Base-by-base conservation (phyloP, 2,113 vertebrate species). In the Gobius niger region DNA sequence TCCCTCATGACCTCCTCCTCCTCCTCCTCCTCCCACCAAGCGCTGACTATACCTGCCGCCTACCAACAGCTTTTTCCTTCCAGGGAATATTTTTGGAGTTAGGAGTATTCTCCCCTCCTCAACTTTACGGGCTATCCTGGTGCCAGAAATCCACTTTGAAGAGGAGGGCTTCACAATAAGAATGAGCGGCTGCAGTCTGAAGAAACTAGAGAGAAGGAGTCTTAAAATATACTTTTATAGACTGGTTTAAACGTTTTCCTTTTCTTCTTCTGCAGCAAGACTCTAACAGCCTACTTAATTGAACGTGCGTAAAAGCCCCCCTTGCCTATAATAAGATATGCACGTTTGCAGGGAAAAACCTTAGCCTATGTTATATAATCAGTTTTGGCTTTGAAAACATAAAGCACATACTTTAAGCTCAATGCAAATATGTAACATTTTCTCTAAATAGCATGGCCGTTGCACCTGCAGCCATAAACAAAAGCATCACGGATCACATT, bases 141-240 rank as follows among this genome's bases (percentile, higher is more conserved):
- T 84, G 71, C 78, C 78, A 75, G 76, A 85, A 73, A 54, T 60
- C 64, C 77, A 74, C 74, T 67, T 76, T 77, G 73, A 73, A 89
- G 63, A 80, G 72, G 77, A 72, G 73, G 73, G 56, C 57, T 85
- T 89, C 82, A 78, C 84, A 68, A 80, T 81, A 69, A 63, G 90
- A 91, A 91, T 85, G 69, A 86, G 81, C 81, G 77, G 67, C 62
- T 85, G 24, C 77, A 57, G 76, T 46, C 73, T 71, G 44, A 63
- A 80, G 57, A 65, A 67, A 68, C 74, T 54, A 24, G 59, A 72
- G 73, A 88, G 78, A 83, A 82, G 80, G 67, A 66, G 59, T 78
- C 86, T 84, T 24, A 16, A 82, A 85, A 91, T 93, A 92, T 91
- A 93, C 71, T 80, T 92, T 92, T 90, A 91, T 88, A 78, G 68